Percentiles rank a stretch among this genome's conserved stretches.
Evolutionary conservation across 2,113 vertebrate species (phyloP).

Genomic region (Accipiter cooperii): DNA sequence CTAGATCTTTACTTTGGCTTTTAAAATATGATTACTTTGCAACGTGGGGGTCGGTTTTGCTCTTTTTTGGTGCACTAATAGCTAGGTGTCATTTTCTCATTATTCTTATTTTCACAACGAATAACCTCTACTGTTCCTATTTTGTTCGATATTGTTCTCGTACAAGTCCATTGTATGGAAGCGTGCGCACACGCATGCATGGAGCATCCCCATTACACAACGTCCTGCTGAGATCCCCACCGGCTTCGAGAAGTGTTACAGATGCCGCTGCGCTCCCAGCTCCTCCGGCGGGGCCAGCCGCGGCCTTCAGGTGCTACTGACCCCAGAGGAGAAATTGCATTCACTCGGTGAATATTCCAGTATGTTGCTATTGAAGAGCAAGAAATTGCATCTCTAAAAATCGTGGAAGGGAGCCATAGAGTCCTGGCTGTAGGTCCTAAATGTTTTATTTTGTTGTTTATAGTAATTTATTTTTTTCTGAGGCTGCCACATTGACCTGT

Average conservation of each 20-base stretch:
- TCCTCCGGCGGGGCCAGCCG: neutral
- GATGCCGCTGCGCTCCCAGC: neutral
- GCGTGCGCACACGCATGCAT: rapidly evolving
- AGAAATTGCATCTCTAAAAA: neutral
- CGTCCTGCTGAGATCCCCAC: neutral
- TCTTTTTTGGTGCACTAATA: neutral
- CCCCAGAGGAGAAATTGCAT: neutral
- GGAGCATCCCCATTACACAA: neutral
- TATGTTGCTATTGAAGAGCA: neutral
- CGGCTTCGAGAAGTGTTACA: neutral
- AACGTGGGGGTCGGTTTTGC: rapidly evolving
- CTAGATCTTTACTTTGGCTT: neutral
- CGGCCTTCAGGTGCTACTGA: neutral
- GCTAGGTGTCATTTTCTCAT: neutral
- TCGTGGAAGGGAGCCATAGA: neutral
- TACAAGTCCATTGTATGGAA: too few relatives aligned
- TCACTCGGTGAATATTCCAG: neutral
- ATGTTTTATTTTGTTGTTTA: neutral
- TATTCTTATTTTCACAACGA: neutral
- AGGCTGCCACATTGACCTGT: neutral
- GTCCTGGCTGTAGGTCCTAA: neutral
- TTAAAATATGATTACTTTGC: neutral
- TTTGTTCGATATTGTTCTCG: neutral
- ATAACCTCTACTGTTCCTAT: neutral
- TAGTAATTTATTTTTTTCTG: neutral